Base-by-base conservation (phyloP, 2,888 invertebrate genomes). In the Sipunculus nudus region DNA sequence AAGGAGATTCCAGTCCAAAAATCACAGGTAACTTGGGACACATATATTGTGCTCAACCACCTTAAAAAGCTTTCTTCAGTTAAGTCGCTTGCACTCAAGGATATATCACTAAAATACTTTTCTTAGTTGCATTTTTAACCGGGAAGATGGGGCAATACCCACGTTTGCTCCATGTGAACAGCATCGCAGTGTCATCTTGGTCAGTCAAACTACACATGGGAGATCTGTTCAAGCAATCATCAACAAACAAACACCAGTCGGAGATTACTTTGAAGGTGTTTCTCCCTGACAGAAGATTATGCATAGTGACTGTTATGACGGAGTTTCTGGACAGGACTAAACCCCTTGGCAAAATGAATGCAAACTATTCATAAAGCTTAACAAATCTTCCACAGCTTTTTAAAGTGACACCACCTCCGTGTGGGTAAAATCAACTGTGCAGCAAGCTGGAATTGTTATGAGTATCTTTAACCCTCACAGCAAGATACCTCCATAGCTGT, bases 1-100 rank as follows among this genome's bases (percentile, higher is more conserved):
- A 66, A 58, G 53, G 68, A 64, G 1, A 39, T 66, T 23, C 63
- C 53, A 6, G 25, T 59, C 19, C 62, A 64, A 47, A 60, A 47
- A 54, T 62, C 54, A n/a, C 49, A n/a, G 10, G 13, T 29, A 16
- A 70, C 56, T 28, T 68, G 70, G 68, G 55, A 65, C 50, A 60
- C 58, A 6, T 38, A 40, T 21, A 16, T 39, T n/a, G 61, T 70
- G 3, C 35, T 70, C 26, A 31, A 54, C 21, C 63, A 39, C 49
- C 25, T 70, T 25, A 52, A 47, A 45, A 41, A 28, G 3, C 40
- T 39, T n/a, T 28, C 56, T 13, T 56, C 50, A 16, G 54, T 56
- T n/a, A n/a, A 19, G 38, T 21, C 39, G 26, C 53, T 67, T 38
- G 38, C 49, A n/a, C 57, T 70, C 23, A 31, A 48, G 23, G 13